phyloP scores from a whole-genome alignment of 2,797 vertebrate genomes.

The Protonibea diacanthus region DNA sequence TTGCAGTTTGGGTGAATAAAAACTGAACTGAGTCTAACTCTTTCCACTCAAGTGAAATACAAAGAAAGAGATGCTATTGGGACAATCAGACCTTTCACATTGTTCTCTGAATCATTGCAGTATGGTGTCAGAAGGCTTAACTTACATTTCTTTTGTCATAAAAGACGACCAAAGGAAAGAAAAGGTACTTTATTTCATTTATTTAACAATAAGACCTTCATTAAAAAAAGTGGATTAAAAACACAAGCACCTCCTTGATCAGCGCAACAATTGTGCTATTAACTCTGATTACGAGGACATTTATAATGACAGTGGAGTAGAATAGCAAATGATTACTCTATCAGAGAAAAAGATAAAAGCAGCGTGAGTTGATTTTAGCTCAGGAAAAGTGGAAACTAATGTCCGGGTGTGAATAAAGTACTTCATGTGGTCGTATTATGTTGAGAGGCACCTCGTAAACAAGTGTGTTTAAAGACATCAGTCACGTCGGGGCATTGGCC shows the following conservation, averaged over 20 bases:
- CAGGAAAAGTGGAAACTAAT: neutral
- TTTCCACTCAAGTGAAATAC: neutral
- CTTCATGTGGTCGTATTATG: neutral
- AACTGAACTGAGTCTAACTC: neutral
- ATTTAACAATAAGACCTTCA: slow-evolving; percentile 28
- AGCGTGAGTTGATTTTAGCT: slow-evolving; percentile 8
- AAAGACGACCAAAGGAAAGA: slow-evolving; percentile 18
- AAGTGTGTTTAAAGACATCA: slow-evolving; percentile 1
- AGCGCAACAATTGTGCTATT: slow-evolving; percentile 30
- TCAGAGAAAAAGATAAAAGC: slow-evolving; percentile 4
- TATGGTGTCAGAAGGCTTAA: neutral
- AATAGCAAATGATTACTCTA: slow-evolving; percentile 47
- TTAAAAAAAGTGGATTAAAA: slow-evolving; percentile 33
- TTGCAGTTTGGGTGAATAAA: neutral
- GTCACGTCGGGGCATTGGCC: neutral
- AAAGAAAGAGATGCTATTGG: neutral
- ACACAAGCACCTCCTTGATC: slow-evolving; percentile 34
- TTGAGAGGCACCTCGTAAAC: neutral
- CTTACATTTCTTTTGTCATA: slow-evolving; percentile 39
- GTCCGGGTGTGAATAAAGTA: slow-evolving; percentile 23
- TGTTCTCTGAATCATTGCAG: slow-evolving; percentile 7
- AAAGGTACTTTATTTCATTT: neutral
- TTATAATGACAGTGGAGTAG: slow-evolving; percentile 29
- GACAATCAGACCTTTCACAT: neutral
- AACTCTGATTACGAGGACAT: slow-evolving; percentile 43